Base-by-base conservation (phyloP, 2,888 invertebrate genomes). In the Aleiodes leptofemur region DNA sequence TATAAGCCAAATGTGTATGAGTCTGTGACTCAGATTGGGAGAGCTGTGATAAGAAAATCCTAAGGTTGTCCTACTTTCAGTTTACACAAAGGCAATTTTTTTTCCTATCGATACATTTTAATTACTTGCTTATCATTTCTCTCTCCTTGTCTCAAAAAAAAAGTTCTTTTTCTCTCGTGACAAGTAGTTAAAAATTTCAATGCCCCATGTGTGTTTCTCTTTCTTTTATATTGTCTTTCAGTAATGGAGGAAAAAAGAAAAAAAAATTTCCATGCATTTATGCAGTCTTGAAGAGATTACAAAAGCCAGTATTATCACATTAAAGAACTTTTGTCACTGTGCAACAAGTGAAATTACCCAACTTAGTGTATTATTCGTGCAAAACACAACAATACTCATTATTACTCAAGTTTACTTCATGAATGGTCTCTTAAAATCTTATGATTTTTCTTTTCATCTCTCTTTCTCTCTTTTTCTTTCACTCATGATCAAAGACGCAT, bases 291-390 rank as follows among this genome's bases (percentile, higher is more conserved):
- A 43, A 43, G 43, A 43, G 43, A 43, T 43, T 14, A 56, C 56
- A 56, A 23, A 56, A 56, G 23, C 48, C 57, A 11, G 29, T 31
- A 50, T 73, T 73, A 73, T 59, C 73, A 43, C 69, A 34, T 34
- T 57, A 57, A 57, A 64, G 43, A 70, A 61, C 69, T 74, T 70
- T 74, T 70, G 69, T 74, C 64, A 74, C 61, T 69, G 38, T 11
- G 57, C 13, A 29, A 9, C 48, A 29, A 74, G 53, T 34, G 48
- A 70, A 74, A 70, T 74, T 74, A 16, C 64, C 43, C 69, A 74
- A 74, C 74, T 64, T 43, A 55, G 9, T 38, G 55, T 74, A 70
- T 70, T 69, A 74, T 70, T 53, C 69, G 51, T 29, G 14, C 6
- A 34, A 68, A 61, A 43, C 31, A 43, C 31, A 74, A 74, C 55